Conservation (phyloP, 2,113 vertebrate genomes). For the Chionodraco myersi region DNA sequence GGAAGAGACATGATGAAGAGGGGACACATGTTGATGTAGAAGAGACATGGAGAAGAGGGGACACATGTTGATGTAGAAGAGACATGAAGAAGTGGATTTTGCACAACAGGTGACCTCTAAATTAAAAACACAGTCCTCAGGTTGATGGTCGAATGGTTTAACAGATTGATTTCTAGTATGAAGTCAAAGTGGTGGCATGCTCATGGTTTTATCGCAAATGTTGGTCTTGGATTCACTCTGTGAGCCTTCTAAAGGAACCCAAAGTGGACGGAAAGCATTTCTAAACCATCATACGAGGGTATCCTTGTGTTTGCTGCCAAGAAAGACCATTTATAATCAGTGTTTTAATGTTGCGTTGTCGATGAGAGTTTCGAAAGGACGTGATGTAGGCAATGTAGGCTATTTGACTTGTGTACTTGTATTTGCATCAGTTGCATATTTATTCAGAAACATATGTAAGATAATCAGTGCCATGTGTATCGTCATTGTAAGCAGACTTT, state of each 20-base stretch:
- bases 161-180: neutral
- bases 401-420: neutral
- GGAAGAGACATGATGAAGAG: too few species aligned
- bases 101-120: too few species aligned
- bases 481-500: neutral
- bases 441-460: neutral
- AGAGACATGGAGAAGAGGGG: too few species aligned
- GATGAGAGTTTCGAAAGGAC: neutral
- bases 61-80: too few species aligned
- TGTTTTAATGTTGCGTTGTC: neutral
- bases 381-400: neutral
- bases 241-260: constrained; percentile 7
- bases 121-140: neutral
- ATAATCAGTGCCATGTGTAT: neutral
- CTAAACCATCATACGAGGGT: neutral
- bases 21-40: too few species aligned
- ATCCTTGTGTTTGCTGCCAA: constrained; percentile 1
- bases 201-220: neutral
- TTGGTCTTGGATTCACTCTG: constrained; percentile 43
- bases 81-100: too few species aligned
- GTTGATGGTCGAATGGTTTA: constrained; percentile 14
- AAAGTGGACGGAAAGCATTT: neutral
- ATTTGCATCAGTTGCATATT: neutral
- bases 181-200: neutral
- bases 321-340: neutral